Conservation (phyloP, 2,797 vertebrate species). For the Melanogrammus aeglefinus region DNA sequence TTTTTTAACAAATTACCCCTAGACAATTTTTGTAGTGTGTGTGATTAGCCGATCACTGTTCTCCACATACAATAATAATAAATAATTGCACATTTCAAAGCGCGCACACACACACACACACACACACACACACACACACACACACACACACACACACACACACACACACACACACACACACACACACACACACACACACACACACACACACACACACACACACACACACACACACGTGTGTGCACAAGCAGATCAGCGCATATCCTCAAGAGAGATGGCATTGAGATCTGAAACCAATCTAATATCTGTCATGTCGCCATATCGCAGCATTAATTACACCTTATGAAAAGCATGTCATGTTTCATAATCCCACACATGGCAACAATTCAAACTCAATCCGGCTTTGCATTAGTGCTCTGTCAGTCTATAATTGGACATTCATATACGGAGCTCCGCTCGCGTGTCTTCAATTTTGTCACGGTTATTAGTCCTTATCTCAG, state of each 20-base stretch:
- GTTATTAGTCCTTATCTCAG: conserved; percentile 55
- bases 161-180: background rate
- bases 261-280: conserved; percentile 34
- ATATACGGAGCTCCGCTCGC: conserved; percentile 19
- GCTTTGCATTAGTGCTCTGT: conserved; percentile 57
- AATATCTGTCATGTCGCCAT: conserved; percentile 79
- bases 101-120: too few relatives aligned
- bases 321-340: conserved; percentile 77
- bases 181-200: background rate
- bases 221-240: conserved; percentile 10
- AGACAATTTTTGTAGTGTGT: background rate
- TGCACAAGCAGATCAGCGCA: conserved; percentile 15
- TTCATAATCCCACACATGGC: conserved; percentile 71
- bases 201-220: conserved; percentile 8
- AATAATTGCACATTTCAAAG: background rate
- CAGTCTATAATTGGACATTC: conserved; percentile 56
- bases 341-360: conserved; percentile 81
- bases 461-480: conserved; percentile 54
- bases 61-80: background rate
- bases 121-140: background rate
- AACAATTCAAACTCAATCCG: conserved; percentile 71
- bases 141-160: background rate
- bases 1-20: background rate
- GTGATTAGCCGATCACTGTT: background rate
- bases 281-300: conserved; percentile 75